phyloP scores from a whole-genome alignment of 2,888 invertebrate genomes.

The Thecocarcelia acutangulata region DNA sequence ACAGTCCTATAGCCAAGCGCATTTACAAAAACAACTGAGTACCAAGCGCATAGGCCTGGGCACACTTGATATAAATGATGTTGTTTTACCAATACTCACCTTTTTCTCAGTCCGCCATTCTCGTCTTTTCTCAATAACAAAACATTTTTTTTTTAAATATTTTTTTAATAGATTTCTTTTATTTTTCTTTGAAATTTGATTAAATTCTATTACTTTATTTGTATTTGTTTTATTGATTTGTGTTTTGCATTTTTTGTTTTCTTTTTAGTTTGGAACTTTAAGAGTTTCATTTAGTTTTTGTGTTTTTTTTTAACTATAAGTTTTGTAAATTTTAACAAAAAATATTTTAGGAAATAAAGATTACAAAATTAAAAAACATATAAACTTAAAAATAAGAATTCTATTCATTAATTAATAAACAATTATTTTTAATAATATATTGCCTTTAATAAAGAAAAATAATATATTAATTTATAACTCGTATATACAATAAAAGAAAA shows the following conservation, averaged over 20 bases:
- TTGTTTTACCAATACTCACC: neutral
- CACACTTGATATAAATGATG: too few relatives aligned
- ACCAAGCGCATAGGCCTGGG: too few relatives aligned
- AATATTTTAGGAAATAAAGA: neutral
- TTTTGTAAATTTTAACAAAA: conserved; percentile 46
- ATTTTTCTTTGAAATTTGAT: conserved; percentile 69
- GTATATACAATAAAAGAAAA: conserved; percentile 18
- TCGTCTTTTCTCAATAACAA: conserved; percentile 24
- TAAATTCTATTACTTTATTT: conserved; percentile 70
- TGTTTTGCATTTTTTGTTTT: conserved; percentile 58
- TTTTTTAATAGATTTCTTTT: conserved; percentile 65
- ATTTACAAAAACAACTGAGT: too few relatives aligned
- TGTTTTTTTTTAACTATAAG: conserved; percentile 55
- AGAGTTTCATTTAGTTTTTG: conserved; percentile 71
- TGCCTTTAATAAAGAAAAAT: conserved; percentile 44
- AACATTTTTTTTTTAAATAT: conserved; percentile 39
- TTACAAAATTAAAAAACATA: conserved; percentile 19
- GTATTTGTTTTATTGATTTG: conserved; percentile 50
- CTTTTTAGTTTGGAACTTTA: conserved; percentile 70
- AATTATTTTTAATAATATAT: conserved; percentile 57
- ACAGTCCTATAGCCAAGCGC: too few relatives aligned
- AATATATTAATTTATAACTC: neutral
- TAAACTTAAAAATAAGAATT: neutral
- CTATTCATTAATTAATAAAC: conserved; percentile 23
- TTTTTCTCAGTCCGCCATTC: neutral